Percentiles rank a stretch among this genome's conserved stretches.
phyloP scores from a whole-genome alignment of 1,140 invertebrate genomes.

The Diachasma alloeum region DNA sequence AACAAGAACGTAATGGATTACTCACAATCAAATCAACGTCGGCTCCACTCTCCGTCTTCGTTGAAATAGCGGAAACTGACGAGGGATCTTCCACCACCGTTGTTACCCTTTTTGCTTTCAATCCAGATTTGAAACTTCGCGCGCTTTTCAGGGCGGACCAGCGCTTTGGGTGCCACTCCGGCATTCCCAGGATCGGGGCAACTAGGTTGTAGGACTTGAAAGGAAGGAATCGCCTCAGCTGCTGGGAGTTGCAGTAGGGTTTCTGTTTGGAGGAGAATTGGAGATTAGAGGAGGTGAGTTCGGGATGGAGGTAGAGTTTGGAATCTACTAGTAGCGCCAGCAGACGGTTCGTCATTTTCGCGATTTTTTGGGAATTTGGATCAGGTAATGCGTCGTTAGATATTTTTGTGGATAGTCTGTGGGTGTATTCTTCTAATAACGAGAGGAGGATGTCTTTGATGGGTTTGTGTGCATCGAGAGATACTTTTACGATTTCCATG shows the following conservation, averaged over 20 bases:
- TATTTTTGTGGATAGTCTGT: conserved; percentile 27
- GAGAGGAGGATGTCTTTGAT: conserved; percentile 33
- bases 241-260: conserved; percentile 37
- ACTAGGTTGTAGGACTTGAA: conserved; percentile 46
- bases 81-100: background rate
- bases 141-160: conserved; percentile 18
- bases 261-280: conserved; percentile 46
- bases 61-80: background rate
- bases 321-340: conserved; percentile 51
- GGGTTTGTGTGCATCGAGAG: conserved; percentile 22
- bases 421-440: conserved; percentile 41
- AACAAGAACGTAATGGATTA: background rate
- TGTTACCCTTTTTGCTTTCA: background rate
- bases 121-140: background rate
- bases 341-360: conserved; percentile 40
- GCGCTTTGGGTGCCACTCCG: conserved; percentile 30
- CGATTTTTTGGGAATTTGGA: conserved; percentile 7
- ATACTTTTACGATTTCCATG: conserved; percentile 31
- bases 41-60: background rate
- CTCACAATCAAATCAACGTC: conserved; percentile 37
- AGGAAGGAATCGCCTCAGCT: conserved; percentile 46
- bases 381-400: background rate
- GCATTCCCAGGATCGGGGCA: conserved; percentile 48
- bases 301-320: conserved; percentile 44
- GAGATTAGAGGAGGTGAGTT: conserved; percentile 37